Percentiles rank a stretch among this genome's conserved stretches.
Evolutionary conservation across 2,113 vertebrate species (phyloP).

Genomic region (Apus apus): DNA sequence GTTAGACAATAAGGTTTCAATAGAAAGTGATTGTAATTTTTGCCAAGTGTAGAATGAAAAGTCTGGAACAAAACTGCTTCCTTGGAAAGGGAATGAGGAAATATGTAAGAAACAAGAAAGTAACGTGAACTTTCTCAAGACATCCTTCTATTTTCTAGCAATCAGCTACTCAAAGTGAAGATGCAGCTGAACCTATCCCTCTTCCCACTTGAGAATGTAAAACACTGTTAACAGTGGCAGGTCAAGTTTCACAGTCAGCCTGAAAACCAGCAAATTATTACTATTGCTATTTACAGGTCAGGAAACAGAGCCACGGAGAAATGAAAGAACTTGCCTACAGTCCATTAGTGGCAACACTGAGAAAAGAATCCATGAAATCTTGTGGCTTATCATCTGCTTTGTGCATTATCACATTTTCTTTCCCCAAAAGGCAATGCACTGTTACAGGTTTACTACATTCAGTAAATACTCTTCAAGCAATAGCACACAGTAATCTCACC

Average conservation of each 20-base stretch:
- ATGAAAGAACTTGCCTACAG: slow-evolving; percentile 10
- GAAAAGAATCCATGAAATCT: background rate
- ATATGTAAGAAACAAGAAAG: background rate
- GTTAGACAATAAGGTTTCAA: background rate
- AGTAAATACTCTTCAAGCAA: background rate
- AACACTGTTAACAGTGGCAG: background rate
- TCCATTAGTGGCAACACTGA: background rate
- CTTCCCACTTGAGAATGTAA: background rate
- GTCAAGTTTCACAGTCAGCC: slow-evolving; percentile 32
- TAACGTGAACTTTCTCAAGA: background rate
- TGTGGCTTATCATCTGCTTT: background rate
- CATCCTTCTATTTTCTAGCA: background rate
- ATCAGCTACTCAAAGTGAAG: background rate
- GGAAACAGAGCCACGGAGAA: background rate
- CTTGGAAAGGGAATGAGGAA: background rate
- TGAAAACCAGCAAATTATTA: background rate
- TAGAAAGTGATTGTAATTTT: background rate
- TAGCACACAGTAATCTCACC: background rate
- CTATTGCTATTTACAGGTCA: slow-evolving; percentile 25
- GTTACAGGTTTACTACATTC: background rate
- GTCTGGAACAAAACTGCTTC: background rate
- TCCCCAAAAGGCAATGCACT: background rate
- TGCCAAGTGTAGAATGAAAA: background rate
- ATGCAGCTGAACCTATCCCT: background rate
- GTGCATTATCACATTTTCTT: background rate